A percentile compares a stretch with the other conserved stretches of the same genome.
These are phyloP conservation scores for Drosophila sp. DNA, from an alignment of 1,140 invertebrate species.

Conservation along the genomic window DNA sequence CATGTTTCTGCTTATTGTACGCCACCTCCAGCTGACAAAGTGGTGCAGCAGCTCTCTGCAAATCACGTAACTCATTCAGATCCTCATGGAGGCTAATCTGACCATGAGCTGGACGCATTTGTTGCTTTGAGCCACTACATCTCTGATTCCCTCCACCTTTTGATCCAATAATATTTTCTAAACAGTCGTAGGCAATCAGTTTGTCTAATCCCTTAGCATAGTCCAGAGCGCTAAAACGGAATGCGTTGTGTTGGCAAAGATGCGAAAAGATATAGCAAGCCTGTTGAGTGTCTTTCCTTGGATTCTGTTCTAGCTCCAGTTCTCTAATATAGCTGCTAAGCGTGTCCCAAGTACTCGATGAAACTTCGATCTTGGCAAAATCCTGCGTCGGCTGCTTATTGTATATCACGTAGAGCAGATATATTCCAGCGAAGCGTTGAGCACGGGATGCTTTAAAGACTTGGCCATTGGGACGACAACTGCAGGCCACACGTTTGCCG, in stretches of 20 bases:
- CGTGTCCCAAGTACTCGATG: slow-evolving; percentile 51
- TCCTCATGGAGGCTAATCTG: slow-evolving; percentile 37
- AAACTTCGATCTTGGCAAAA: slow-evolving; percentile 66
- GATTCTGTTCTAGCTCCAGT: background rate
- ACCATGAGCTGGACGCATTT: slow-evolving; percentile 18
- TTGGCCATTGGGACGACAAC: slow-evolving; percentile 49
- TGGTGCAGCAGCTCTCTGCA: slow-evolving; percentile 19
- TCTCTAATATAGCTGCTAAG: slow-evolving; percentile 43
- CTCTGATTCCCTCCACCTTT: background rate
- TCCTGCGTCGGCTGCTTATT: slow-evolving; percentile 73
- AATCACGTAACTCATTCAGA: slow-evolving; percentile 22
- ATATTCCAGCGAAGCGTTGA: slow-evolving; percentile 61
- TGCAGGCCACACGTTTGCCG: slow-evolving; percentile 60
- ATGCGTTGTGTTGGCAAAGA: slow-evolving; percentile 53
- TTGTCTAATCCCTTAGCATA: slow-evolving; percentile 61
- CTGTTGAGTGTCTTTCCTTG: slow-evolving; percentile 43
- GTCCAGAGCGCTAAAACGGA: slow-evolving; percentile 65
- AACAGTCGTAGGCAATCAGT: slow-evolving; percentile 61
- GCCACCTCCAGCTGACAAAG: slow-evolving; percentile 55
- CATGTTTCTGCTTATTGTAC: slow-evolving; percentile 67
- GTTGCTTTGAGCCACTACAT: slow-evolving; percentile 16
- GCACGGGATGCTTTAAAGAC: slow-evolving; percentile 29
- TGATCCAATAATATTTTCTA: slow-evolving; percentile 31
- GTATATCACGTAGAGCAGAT: slow-evolving; percentile 65
- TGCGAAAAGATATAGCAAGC: slow-evolving; percentile 62